phyloP scores from a whole-genome alignment of 2,888 invertebrate genomes.

The Chrysopilus asiliformis region DNA sequence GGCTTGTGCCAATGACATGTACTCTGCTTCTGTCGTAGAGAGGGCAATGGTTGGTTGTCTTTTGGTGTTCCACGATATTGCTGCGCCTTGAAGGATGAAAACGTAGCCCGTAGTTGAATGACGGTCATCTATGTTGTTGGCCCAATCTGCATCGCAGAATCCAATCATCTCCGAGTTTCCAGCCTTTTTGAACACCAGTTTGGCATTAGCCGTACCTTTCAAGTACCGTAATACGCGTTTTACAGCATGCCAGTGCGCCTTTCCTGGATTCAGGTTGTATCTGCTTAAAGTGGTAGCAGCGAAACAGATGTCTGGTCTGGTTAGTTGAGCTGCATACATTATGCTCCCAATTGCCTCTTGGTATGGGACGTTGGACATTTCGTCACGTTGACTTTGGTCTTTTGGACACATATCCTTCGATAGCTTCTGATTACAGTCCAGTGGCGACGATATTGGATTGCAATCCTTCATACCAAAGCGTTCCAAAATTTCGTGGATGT shows the following conservation, averaged over 20 bases:
- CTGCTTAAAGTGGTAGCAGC: too few relatives aligned
- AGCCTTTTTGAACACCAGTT: slow-evolving; percentile 3
- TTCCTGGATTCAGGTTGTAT: slow-evolving; percentile 4
- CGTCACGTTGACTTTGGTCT: too few relatives aligned
- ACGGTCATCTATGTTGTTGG: background rate
- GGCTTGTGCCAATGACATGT: slow-evolving; percentile 1
- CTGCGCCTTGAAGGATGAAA: background rate
- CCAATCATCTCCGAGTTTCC: too few relatives aligned
- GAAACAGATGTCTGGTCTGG: slow-evolving; percentile 8
- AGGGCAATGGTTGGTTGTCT: slow-evolving; percentile 1
- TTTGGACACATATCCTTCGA: too few relatives aligned
- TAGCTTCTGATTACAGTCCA: too few relatives aligned
- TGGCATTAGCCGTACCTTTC: slow-evolving; percentile 6
- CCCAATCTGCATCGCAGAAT: slow-evolving; percentile 4
- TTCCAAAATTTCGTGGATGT: too few relatives aligned
- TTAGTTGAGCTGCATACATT: slow-evolving; percentile 2
- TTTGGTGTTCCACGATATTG: slow-evolving; percentile 1
- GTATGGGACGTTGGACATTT: too few relatives aligned
- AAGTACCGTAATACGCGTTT: slow-evolving; percentile 6
- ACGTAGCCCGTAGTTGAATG: slow-evolving; percentile 3
- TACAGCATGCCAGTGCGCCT: slow-evolving; percentile 6
- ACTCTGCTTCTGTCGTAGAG: slow-evolving; percentile 3
- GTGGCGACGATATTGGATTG: too few relatives aligned
- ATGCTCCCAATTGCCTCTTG: too few relatives aligned
- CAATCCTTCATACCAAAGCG: too few relatives aligned